phyloP scores from a whole-genome alignment of 2,113 vertebrate genomes.

The Lamprotornis superbus region DNA sequence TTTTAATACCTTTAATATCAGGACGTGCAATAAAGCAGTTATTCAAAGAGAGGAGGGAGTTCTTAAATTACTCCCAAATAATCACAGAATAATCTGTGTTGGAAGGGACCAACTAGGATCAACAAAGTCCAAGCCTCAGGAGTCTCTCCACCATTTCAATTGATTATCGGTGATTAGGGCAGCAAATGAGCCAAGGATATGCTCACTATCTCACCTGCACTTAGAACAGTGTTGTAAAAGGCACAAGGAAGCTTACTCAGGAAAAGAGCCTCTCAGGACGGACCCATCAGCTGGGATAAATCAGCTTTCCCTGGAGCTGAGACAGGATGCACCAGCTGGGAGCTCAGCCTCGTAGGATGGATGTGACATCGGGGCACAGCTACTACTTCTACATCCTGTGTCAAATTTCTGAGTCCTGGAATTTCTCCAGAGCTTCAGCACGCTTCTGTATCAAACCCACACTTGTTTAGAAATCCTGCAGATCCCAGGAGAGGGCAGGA shows the following conservation, averaged over 20 bases:
- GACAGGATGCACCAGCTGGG: neutral
- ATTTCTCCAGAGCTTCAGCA: neutral
- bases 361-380: fast-evolving
- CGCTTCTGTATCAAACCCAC: neutral
- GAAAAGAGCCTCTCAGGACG: neutral
- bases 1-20: neutral
- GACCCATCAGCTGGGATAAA: neutral
- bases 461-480: neutral
- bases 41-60: neutral
- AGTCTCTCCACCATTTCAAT: neutral
- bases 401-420: neutral
- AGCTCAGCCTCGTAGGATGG: neutral
- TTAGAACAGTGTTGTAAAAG: neutral
- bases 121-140: neutral
- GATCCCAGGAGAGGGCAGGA: neutral
- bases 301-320: neutral
- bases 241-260: neutral
- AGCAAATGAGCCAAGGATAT: neutral
- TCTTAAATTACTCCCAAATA: neutral
- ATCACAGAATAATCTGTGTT: neutral
- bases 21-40: neutral
- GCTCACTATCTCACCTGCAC: neutral
- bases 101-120: neutral
- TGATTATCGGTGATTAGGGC: neutral
- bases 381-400: fast-evolving